Evolutionary conservation across 1,140 invertebrate genomes (phyloP).

Genomic region (Sitodiplosis mosellana): DNA sequence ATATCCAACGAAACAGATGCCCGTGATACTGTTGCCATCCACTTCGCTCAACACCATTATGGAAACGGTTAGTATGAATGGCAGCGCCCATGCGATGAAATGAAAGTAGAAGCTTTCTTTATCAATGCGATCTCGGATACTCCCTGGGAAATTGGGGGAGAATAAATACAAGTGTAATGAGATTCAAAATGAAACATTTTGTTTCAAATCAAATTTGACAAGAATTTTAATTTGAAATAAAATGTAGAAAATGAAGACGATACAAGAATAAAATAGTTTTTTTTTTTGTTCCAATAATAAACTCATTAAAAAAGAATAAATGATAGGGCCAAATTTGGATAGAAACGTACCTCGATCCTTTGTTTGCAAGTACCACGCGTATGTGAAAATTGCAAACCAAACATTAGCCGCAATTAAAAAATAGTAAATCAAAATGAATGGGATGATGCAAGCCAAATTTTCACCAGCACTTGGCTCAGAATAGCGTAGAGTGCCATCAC

Average conservation of each 20-base stretch:
- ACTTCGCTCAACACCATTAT: constrained; percentile 81
- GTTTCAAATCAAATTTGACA: no score
- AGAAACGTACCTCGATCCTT: constrained; percentile 12
- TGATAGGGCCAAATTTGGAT: no score
- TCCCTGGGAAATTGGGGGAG: no score
- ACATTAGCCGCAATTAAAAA: constrained; percentile 84
- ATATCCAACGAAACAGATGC: constrained; percentile 89
- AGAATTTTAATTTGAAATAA: no score
- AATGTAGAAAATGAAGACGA: no score
- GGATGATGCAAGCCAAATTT: constrained; percentile 74
- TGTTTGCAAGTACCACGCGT: constrained; percentile 66
- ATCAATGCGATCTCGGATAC: constrained; percentile 76
- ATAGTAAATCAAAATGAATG: constrained; percentile 91
- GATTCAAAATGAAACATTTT: no score
- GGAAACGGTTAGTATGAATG: constrained; percentile 74
- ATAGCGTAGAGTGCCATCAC: constrained; percentile 71
- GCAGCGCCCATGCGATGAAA: constrained; percentile 84
- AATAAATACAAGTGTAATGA: no score
- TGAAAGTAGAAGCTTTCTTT: constrained; percentile 88
- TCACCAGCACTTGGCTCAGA: constrained; percentile 77
- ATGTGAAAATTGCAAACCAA: constrained; percentile 92
- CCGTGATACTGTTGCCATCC: constrained; percentile 80
- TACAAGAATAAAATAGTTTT: no score
- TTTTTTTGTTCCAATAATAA: no score
- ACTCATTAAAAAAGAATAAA: no score